These are phyloP conservation scores for Chrysolina haemoptera DNA, from an alignment of 2,888 invertebrate genomes.

Conservation along the genomic window DNA sequence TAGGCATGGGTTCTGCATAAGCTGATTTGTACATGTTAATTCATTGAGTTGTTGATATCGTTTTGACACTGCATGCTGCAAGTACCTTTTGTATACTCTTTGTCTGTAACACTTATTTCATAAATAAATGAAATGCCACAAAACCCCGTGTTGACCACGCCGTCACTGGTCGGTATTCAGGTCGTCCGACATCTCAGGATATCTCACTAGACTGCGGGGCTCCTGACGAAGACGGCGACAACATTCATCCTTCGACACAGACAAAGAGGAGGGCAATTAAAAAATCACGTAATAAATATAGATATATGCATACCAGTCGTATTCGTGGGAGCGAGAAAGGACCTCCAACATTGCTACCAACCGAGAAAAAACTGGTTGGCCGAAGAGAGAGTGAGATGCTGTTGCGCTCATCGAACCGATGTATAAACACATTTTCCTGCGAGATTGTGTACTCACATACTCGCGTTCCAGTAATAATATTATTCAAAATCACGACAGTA, in stretches of 20 bases:
- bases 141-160: background rate
- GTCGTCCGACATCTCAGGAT: slow-evolving; percentile 59
- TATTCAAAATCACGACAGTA: no score
- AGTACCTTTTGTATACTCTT: no score
- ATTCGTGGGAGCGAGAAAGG: slow-evolving; percentile 44
- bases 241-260: slow-evolving; percentile 37
- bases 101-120: no score
- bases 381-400: slow-evolving; percentile 34
- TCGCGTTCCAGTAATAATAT: background rate
- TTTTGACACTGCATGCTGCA: no score
- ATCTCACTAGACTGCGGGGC: slow-evolving; percentile 66
- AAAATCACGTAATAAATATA: slow-evolving; percentile 48
- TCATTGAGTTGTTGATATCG: no score
- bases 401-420: background rate
- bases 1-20: no score
- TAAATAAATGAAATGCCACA: no score
- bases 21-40: no score
- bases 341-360: slow-evolving; percentile 36
- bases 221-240: slow-evolving; percentile 61
- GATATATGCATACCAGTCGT: slow-evolving; percentile 51
- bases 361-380: slow-evolving; percentile 21
- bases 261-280: slow-evolving; percentile 59
- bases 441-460: background rate
- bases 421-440: background rate
- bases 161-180: slow-evolving; percentile 59